Evolutionary conservation across 2,113 vertebrate species (phyloP), one percentile per base, ranked within the genome.

Genomic region (Apteryx mantelli): DNA sequence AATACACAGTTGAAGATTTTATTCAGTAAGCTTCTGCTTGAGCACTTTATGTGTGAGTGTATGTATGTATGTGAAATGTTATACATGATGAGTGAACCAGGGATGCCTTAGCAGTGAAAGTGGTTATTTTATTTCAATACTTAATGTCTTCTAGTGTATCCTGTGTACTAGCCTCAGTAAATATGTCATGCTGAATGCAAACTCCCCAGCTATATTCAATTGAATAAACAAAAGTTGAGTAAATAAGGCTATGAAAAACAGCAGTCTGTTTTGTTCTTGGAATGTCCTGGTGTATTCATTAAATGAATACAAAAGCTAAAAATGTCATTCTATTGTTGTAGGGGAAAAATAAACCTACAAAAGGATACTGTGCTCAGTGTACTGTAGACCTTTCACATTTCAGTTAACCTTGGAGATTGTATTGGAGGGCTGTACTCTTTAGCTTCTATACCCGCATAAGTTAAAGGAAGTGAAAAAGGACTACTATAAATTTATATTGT

Each of bases 1-100:
- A 84, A 88, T 63, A 28, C 15, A 46, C n/a, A 34, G 14, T 69
- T 82, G 75, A 92, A 91, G 90, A 96, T 53, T 95, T 88, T 96
- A 82, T 92, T 96, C 76, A 75, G 22, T 89, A 89, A 92, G 55
- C 60, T 94, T 83, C 42, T 84, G 76, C 82, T 91, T 83, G 65
- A 89, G 63, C 26, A 4, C 24, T 32, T 34, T 60, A 32, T 55
- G 56, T 55, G 53, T 93, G 77, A 92, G 46, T 46, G 79, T 80
- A 40, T 42, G 36, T 68, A 70, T 76, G 42, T n/a, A 83, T 94
- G 87, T 93, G 93, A 91, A 95, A 96, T 64, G 38, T 84, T 91
- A 38, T 55, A 84, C 30, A 12, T 82, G 53, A 82, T 13, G 91
- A 93, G 65, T 78, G 65, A 87, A 91, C 50, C 77, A 75, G 82